Conservation (phyloP, 2,888 invertebrate species). For the Chorisops tibialis region DNA sequence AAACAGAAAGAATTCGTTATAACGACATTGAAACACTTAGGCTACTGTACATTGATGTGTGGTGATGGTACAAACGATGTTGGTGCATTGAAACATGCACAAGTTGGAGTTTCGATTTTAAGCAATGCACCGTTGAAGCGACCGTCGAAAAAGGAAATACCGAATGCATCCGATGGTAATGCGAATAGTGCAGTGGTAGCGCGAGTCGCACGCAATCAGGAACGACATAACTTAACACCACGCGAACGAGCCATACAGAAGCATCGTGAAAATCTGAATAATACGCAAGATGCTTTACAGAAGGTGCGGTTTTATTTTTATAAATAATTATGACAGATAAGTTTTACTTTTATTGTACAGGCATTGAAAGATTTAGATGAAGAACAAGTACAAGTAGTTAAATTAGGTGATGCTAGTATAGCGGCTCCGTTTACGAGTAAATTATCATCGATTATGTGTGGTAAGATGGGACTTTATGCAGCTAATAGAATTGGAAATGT, state of each 20-base stretch:
- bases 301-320: conserved; percentile 26
- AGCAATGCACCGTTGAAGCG: conserved; percentile 72
- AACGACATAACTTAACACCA: conserved; percentile 41
- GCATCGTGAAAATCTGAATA: conserved; percentile 45
- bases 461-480: too few species aligned
- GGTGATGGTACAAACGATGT: conserved; percentile 99
- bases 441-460: conserved; percentile 90
- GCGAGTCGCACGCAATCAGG: conserved; percentile 29
- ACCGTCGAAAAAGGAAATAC: conserved; percentile 38
- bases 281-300: conserved; percentile 46
- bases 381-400: conserved; percentile 83
- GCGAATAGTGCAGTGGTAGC: conserved; percentile 19
- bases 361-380: conserved; percentile 84
- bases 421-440: conserved; percentile 99
- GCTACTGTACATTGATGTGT: conserved; percentile 94
- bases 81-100: conserved; percentile 96
- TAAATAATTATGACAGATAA: background rate
- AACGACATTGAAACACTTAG: conserved; percentile 76
- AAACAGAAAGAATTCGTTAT: conserved; percentile 98
- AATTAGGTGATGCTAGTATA: conserved; percentile 97
- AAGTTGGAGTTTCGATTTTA: conserved; percentile 90
- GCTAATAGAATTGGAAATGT: background rate
- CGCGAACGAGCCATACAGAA: conserved; percentile 45
- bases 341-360: background rate
- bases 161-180: conserved; percentile 9